A percentile compares a stretch with the other conserved stretches of the same genome.
These are phyloP conservation scores for Eupithecia tripunctaria DNA, from an alignment of 2,888 invertebrate species.

Conservation along the genomic window DNA sequence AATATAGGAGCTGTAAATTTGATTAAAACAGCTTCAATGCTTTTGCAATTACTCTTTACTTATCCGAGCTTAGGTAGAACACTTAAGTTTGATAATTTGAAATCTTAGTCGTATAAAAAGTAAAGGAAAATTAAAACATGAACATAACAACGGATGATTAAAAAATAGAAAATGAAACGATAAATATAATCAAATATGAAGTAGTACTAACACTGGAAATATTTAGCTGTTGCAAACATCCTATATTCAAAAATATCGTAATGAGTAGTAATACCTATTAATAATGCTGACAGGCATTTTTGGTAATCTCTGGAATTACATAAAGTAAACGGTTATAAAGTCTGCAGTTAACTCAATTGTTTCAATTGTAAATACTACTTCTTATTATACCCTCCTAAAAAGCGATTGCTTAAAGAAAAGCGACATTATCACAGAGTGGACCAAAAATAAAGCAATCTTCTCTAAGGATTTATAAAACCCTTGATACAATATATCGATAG, in stretches of 20 bases:
- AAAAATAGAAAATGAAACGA: background rate
- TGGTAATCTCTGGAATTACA: background rate
- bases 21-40: conserved; percentile 22
- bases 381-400: no score
- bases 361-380: no score
- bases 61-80: background rate
- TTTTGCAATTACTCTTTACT: conserved; percentile 5
- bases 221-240: background rate
- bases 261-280: background rate
- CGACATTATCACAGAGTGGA: background rate
- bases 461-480: background rate
- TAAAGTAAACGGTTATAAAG: background rate
- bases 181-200: background rate
- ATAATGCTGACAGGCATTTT: background rate
- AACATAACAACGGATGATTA: no score
- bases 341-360: no score
- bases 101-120: background rate
- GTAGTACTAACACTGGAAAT: background rate
- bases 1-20: conserved; percentile 35
- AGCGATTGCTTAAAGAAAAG: background rate
- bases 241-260: background rate
- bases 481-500: background rate
- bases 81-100: background rate
- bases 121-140: background rate
- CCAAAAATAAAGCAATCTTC: background rate